These are phyloP conservation scores for Nymphalis polychloros DNA, from an alignment of 2,888 invertebrate genomes.

Conservation along the genomic window DNA sequence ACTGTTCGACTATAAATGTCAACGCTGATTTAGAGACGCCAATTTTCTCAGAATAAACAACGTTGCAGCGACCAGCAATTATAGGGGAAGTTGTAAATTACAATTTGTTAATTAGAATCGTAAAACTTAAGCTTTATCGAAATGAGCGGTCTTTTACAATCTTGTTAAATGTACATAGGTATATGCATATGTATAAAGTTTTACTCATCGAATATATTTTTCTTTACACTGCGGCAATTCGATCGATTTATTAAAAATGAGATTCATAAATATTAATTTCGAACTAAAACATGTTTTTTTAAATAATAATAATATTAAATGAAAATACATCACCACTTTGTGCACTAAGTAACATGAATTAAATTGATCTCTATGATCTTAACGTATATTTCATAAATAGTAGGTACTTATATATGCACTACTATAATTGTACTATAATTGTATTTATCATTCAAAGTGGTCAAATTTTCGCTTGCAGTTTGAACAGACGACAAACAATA, in stretches of 20 bases:
- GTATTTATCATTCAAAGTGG: neutral
- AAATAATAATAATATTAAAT: neutral
- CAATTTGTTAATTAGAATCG: constrained; percentile 28
- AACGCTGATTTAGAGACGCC: constrained; percentile 63
- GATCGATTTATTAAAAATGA: no score
- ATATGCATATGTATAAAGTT: no score
- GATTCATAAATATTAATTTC: no score
- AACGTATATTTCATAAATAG: neutral
- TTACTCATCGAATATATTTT: no score
- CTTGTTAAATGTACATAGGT: no score
- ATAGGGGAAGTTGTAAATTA: constrained; percentile 29
- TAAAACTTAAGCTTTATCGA: constrained; percentile 22
- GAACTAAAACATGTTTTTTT: neutral
- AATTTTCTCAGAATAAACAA: constrained; percentile 49
- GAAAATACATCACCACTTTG: neutral
- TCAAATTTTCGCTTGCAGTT: no score
- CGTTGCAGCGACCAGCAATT: constrained; percentile 30
- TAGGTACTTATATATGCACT: no score
- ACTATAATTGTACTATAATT: neutral
- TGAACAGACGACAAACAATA: no score
- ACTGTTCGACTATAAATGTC: constrained; percentile 71
- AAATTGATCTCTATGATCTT: neutral
- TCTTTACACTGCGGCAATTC: no score
- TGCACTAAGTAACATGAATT: neutral
- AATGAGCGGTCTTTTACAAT: neutral